A percentile compares a stretch with the other conserved stretches of the same genome.
Evolutionary conservation across 1,140 invertebrate species (phyloP).

Genomic region (Micrasema longulum): DNA sequence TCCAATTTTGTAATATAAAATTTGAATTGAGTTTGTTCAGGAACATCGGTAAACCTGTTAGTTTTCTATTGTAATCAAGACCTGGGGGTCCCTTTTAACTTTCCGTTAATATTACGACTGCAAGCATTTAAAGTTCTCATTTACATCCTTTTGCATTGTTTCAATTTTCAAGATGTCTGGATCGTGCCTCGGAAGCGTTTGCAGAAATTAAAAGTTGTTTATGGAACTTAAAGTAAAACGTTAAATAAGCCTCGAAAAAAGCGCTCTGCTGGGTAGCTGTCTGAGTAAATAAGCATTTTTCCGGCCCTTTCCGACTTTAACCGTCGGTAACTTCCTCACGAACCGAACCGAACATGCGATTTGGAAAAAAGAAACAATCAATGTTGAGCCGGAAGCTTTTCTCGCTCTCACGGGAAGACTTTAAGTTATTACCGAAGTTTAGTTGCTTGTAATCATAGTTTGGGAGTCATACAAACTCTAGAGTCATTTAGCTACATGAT

Average conservation of each 20-base stretch:
- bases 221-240: conserved; percentile 48
- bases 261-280: conserved; percentile 39
- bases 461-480: conserved; percentile 30
- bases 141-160: conserved; percentile 43
- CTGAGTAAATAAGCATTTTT: conserved; percentile 51
- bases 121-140: conserved; percentile 10
- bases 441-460: conserved; percentile 41
- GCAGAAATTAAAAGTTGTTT: conserved; percentile 53
- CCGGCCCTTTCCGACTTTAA: conserved; percentile 40
- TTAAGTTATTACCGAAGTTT: conserved; percentile 52
- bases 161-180: conserved; percentile 41
- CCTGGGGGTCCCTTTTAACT: conserved; percentile 10
- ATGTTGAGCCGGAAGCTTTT: conserved; percentile 51
- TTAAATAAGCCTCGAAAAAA: conserved; percentile 50
- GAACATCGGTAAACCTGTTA: too few relatives aligned
- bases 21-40: too few relatives aligned
- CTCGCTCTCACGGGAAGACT: conserved; percentile 52
- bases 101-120: conserved; percentile 26
- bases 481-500: neutral
- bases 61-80: too few relatives aligned
- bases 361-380: conserved; percentile 51
- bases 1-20: too few relatives aligned
- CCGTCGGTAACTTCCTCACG: conserved; percentile 50
- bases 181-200: conserved; percentile 48
- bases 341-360: conserved; percentile 54